These are phyloP conservation scores for Channa argus DNA, from an alignment of 2,113 vertebrate genomes.

Conservation along the genomic window DNA sequence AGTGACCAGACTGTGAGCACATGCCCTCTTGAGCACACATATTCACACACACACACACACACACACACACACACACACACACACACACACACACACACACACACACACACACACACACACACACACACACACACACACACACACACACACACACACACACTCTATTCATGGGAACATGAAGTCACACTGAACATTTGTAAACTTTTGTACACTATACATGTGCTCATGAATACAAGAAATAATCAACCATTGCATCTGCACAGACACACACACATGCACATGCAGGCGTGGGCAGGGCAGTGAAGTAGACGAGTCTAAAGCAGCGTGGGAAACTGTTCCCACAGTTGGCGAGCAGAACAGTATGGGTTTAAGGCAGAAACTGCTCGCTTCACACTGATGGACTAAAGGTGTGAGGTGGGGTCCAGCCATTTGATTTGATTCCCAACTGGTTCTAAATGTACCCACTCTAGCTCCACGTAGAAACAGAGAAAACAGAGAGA, in stretches of 20 bases:
- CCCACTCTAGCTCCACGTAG: neutral
- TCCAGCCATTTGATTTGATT: conserved; percentile 55
- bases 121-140: neutral
- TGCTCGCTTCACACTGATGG: conserved; percentile 53
- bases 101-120: neutral
- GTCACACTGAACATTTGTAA: too few species aligned
- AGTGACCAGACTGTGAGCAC: conserved; percentile 44
- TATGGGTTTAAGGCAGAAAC: conserved; percentile 61
- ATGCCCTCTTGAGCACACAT: neutral
- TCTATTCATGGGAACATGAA: too few species aligned
- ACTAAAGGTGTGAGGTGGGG: conserved; percentile 35
- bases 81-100: neutral
- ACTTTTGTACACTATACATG: too few species aligned
- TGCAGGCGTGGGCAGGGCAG: conserved; percentile 15
- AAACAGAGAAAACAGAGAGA: neutral
- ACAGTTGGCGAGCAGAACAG: conserved; percentile 64
- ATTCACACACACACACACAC: neutral
- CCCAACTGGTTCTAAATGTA: conserved; percentile 58
- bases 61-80: neutral
- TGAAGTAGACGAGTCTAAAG: conserved; percentile 25
- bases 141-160: too few species aligned
- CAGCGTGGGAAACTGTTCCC: conserved; percentile 74
- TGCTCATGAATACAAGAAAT: neutral
- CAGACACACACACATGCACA: neutral
- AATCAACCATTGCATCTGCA: neutral